A percentile compares a stretch with the other conserved stretches of the same genome.
These are phyloP conservation scores for Drosophila monieri DNA, from an alignment of 2,888 invertebrate species.

Conservation along the genomic window DNA sequence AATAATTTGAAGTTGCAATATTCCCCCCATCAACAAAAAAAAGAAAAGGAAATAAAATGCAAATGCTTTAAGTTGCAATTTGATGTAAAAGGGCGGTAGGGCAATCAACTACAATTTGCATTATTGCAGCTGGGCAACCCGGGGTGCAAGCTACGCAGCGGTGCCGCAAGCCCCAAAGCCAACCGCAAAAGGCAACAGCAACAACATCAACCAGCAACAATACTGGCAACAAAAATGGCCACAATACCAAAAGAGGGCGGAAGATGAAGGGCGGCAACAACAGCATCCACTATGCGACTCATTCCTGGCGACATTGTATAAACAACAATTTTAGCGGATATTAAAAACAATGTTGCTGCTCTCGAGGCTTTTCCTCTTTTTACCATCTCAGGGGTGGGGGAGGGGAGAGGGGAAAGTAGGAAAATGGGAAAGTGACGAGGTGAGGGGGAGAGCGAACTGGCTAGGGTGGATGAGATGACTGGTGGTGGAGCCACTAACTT, in stretches of 20 bases:
- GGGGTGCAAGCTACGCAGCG: slow-evolving; percentile 33
- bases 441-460: slow-evolving; percentile 1
- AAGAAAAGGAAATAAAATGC: slow-evolving; percentile 37
- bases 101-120: slow-evolving; percentile 75
- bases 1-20: slow-evolving; percentile 7
- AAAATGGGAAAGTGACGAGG: slow-evolving; percentile 12
- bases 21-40: background rate
- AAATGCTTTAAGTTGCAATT: slow-evolving; percentile 50
- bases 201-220: slow-evolving; percentile 25
- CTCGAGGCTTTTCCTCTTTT: slow-evolving; percentile 14
- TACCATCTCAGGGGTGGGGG: background rate
- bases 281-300: slow-evolving; percentile 53
- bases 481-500: slow-evolving; percentile 26
- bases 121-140: slow-evolving; percentile 63
- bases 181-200: slow-evolving; percentile 45
- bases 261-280: slow-evolving; percentile 8
- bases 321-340: slow-evolving; percentile 78
- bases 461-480: background rate
- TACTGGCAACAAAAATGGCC: slow-evolving; percentile 13
- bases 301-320: slow-evolving; percentile 72
- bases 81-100: slow-evolving; percentile 24
- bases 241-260: slow-evolving; percentile 7
- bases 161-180: slow-evolving; percentile 52
- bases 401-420: slow-evolving; percentile 1
- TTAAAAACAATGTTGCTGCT: slow-evolving; percentile 76